Evolutionary conservation across 2,888 invertebrate genomes (phyloP).

Genomic region (Nephrocerus scutellatus): DNA sequence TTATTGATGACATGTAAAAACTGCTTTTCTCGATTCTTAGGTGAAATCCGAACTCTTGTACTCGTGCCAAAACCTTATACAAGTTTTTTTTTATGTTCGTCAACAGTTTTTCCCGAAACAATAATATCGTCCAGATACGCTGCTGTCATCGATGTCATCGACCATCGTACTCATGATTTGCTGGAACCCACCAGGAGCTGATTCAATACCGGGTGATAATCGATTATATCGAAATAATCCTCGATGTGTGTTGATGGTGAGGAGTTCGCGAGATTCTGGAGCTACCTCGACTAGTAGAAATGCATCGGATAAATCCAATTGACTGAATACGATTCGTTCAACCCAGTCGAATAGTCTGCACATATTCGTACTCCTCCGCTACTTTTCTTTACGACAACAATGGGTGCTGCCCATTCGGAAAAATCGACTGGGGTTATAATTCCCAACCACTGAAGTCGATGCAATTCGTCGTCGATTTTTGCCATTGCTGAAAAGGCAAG

Average conservation of each 20-base stretch:
- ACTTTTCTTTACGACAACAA: constrained; percentile 19
- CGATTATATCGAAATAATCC: constrained; percentile 18
- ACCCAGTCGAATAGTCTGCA: constrained; percentile 23
- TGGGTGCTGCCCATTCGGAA: constrained; percentile 25
- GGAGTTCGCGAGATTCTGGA: constrained; percentile 17
- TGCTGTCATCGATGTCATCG: constrained; percentile 12
- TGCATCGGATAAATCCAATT: constrained; percentile 23
- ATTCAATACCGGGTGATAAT: constrained; percentile 21
- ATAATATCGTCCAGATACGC: constrained; percentile 22
- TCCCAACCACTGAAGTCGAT: constrained; percentile 15
- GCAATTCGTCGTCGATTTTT: constrained; percentile 17
- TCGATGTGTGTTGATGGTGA: constrained; percentile 20
- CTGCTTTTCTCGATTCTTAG: constrained; percentile 17
- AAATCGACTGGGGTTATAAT: constrained; percentile 22
- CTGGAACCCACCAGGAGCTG: constrained; percentile 21
- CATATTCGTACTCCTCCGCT: constrained; percentile 22
- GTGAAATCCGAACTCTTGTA: constrained; percentile 14
- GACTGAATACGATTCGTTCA: constrained; percentile 19
- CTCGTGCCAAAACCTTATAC: constrained; percentile 6
- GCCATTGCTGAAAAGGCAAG: constrained; percentile 21
- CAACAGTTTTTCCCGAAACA: constrained; percentile 11
- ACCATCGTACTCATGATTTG: constrained; percentile 20
- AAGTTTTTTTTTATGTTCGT: constrained; percentile 15
- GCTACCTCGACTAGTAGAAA: constrained; percentile 23
- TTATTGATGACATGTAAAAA: constrained; percentile 10